Conservation (phyloP, 1,140 invertebrate species). For the Cotesia typhae region DNA sequence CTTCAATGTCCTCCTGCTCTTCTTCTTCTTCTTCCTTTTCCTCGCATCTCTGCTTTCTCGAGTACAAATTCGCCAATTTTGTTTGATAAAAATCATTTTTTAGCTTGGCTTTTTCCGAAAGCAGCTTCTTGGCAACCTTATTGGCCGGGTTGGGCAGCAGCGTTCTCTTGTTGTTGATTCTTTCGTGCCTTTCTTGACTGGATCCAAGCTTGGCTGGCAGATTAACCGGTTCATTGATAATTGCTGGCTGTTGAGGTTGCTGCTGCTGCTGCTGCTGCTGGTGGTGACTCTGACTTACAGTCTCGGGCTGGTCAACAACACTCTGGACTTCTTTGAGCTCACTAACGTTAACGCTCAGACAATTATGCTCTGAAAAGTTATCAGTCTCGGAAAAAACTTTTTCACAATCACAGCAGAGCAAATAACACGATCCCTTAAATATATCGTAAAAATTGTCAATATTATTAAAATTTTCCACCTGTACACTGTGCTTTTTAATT, state of each 20-base stretch:
- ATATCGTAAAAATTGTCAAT: slow-evolving; percentile 72
- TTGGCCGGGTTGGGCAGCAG: slow-evolving; percentile 12
- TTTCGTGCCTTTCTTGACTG: too few species aligned
- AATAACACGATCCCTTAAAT: slow-evolving; percentile 74
- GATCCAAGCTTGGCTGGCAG: too few species aligned
- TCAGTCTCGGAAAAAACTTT: slow-evolving; percentile 76
- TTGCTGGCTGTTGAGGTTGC: too few species aligned
- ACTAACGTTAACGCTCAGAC: slow-evolving; percentile 50
- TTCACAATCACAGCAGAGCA: slow-evolving; percentile 82
- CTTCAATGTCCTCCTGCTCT: neutral
- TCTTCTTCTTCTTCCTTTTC: neutral
- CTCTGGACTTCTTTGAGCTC: too few species aligned
- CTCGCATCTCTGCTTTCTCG: slow-evolving; percentile 19
- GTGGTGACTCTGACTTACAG: too few species aligned
- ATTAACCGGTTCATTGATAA: too few species aligned
- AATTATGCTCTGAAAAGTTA: slow-evolving; percentile 77
- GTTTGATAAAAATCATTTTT: slow-evolving; percentile 44
- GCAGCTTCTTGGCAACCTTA: slow-evolving; percentile 8
- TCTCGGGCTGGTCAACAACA: too few species aligned
- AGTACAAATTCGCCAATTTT: slow-evolving; percentile 32
- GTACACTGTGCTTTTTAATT: slow-evolving; percentile 76
- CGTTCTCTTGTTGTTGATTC: neutral
- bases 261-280: too few species aligned
- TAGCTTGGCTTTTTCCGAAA: slow-evolving; percentile 37
- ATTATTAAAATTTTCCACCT: slow-evolving; percentile 71